Evolutionary conservation across 2,888 invertebrate species (phyloP), one percentile per base, ranked within the genome.

Genomic region (Cheiracanthium punctorium): DNA sequence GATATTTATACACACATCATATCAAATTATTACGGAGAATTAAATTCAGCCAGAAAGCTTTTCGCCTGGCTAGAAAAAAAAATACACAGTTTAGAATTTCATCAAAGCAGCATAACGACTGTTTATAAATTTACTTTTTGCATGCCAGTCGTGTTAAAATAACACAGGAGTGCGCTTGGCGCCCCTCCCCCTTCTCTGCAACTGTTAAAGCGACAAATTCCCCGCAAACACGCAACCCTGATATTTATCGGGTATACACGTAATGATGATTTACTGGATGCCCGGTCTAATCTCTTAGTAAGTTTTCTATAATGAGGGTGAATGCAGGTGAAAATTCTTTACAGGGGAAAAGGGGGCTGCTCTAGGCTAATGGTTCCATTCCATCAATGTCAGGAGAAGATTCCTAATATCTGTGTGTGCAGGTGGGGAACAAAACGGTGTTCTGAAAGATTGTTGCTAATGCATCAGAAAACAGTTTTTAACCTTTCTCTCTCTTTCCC

Each of bases 211-310:
- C 24, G 58, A 24, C 24, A 58, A 58, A 58, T 58, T 58, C 12
- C 24, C 58, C 24, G 58, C 24, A 58, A 58, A 58, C 58, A 58
- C 58, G 58, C 58, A 58, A 58, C 24, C 20, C 1, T 24, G 58
- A 58, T 58, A 58, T 58, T 58, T 58, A 58, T 58, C 58, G 20
- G 58, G 58, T 24, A 1, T 24, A 58, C 58, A 48, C 58, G 58
- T 58, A 58, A 58, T 58, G 58, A 58, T 58, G 58, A 58, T 58
- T 58, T 58, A 58, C 24, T 58, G 24, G 58, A 58, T 24, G 58
- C 58, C 17, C 24, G 17, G 58, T 58, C 58, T 58, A 58, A 58
- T 58, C 58, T 58, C 58, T 58, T 58, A 24, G 24, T 58, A 58
- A 58, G 58, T 58, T 58, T 24, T 58, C 24, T 58, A 58, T 58